Conservation (phyloP, 2,888 invertebrate species). For the Chrysolina oricalcia region DNA sequence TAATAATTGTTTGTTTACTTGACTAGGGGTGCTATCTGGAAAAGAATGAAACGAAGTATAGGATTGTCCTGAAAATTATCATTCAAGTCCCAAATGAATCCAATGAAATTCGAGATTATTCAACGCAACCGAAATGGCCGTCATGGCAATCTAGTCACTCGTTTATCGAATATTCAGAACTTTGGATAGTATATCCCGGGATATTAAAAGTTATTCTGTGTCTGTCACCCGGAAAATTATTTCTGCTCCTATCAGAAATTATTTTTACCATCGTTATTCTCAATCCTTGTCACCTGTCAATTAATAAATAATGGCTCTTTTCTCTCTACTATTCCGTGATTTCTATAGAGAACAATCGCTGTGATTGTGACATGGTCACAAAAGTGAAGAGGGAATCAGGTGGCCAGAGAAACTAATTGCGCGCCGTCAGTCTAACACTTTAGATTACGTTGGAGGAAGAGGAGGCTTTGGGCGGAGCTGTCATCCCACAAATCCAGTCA, state of each 20-base stretch:
- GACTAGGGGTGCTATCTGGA: too few relatives aligned
- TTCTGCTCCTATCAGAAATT: slow-evolving; percentile 1
- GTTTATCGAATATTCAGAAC: not conserved
- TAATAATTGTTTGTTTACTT: too few relatives aligned
- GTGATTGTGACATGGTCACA: slow-evolving; percentile 40
- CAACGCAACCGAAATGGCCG: too few relatives aligned
- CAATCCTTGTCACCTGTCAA: slow-evolving; percentile 25
- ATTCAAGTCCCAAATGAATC: too few relatives aligned
- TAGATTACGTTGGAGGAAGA: slow-evolving; percentile 23
- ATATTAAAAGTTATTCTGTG: slow-evolving; percentile 5
- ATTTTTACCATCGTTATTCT: slow-evolving; percentile 12
- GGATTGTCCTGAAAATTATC: too few relatives aligned
- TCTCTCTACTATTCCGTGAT: slow-evolving; percentile 21
- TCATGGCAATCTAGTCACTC: too few relatives aligned
- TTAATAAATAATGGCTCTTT: slow-evolving; percentile 26
- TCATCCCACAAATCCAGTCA: slow-evolving; percentile 7
- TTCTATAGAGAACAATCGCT: slow-evolving; percentile 33
- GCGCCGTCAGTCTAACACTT: slow-evolving; percentile 41
- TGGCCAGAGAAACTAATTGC: slow-evolving; percentile 47
- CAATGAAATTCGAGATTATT: too few relatives aligned
- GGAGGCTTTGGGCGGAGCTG: slow-evolving; percentile 32
- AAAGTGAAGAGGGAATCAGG: slow-evolving; percentile 42
- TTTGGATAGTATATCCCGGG: not conserved
- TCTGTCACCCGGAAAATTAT: not conserved
- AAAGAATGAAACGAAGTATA: too few relatives aligned